A percentile compares a stretch with the other conserved stretches of the same genome.
phyloP scores from a whole-genome alignment of 2,888 invertebrate genomes.

The Tachina lurida region DNA sequence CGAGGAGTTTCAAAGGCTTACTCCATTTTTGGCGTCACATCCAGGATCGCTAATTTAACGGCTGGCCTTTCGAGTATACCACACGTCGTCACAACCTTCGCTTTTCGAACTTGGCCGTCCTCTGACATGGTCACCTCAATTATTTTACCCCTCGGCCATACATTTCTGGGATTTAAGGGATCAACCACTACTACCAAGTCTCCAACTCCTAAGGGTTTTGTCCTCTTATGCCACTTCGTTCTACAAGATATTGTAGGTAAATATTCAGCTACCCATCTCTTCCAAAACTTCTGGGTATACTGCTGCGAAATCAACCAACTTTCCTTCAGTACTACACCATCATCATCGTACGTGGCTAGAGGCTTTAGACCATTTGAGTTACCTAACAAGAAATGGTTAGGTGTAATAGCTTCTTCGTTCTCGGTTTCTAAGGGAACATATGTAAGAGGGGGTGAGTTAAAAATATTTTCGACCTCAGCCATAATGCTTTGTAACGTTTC shows the following conservation, averaged over 20 bases:
- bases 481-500: slow-evolving; percentile 19
- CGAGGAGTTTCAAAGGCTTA: no score
- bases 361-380: slow-evolving; percentile 15
- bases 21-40: no score
- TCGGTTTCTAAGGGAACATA: slow-evolving; percentile 51
- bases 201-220: slow-evolving; percentile 25
- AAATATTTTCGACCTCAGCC: slow-evolving; percentile 40
- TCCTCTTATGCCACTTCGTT: slow-evolving; percentile 32
- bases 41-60: slow-evolving; percentile 16
- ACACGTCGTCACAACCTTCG: slow-evolving; percentile 20
- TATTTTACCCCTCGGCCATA: slow-evolving; percentile 18
- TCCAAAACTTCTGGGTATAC: slow-evolving; percentile 29
- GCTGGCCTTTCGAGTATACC: slow-evolving; percentile 36
- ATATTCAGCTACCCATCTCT: slow-evolving; percentile 37
- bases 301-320: slow-evolving; percentile 31
- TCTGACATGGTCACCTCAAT: neutral
- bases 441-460: slow-evolving; percentile 52
- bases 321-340: neutral
- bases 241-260: slow-evolving; percentile 32
- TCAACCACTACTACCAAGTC: slow-evolving; percentile 37
- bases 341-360: slow-evolving; percentile 14
- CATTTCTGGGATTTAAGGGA: slow-evolving; percentile 15
- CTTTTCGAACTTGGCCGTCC: slow-evolving; percentile 51
- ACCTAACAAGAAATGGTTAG: slow-evolving; percentile 3
- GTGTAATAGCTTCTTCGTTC: slow-evolving; percentile 37